These are phyloP conservation scores for Melanerpes formicivorus DNA, from an alignment of 2,113 vertebrate genomes.

Conservation along the genomic window DNA sequence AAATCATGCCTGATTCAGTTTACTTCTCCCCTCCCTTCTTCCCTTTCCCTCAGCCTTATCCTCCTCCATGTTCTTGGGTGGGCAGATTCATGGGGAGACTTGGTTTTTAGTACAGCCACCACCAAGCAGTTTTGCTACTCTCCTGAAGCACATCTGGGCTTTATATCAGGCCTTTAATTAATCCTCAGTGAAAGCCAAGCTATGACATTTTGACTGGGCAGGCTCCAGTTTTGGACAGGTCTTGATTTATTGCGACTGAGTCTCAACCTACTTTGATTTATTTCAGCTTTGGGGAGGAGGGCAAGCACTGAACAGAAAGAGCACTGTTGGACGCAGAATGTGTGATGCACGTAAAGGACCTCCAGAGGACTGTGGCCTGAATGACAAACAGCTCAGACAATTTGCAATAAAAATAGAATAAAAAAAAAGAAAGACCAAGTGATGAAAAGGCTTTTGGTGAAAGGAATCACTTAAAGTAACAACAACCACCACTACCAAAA, in stretches of 20 bases:
- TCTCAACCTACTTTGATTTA: conserved; percentile 98
- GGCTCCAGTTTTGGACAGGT: conserved; percentile 96
- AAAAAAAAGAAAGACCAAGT: conserved; percentile 23
- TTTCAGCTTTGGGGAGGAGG: conserved; percentile 88
- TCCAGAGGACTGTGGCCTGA: conserved; percentile 72
- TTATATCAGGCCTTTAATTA: conserved; percentile 99
- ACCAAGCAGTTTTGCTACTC: conserved; percentile 81
- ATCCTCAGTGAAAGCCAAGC: conserved; percentile 99
- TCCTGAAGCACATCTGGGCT: conserved; percentile 98
- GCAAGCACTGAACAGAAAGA: conserved; percentile 83
- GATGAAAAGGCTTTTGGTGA: conserved; percentile 30
- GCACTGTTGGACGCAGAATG: conserved; percentile 81
- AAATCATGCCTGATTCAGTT: conserved; percentile 61
- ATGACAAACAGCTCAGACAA: conserved; percentile 72
- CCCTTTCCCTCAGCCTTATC: conserved; percentile 65
- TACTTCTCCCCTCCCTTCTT: conserved; percentile 37
- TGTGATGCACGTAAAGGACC: conserved; percentile 75
- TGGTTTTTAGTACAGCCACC: conserved; percentile 77
- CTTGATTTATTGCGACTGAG: conserved; percentile 98
- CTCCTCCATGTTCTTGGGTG: conserved; percentile 83
- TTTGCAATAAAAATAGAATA: conserved; percentile 57
- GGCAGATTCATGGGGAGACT: conserved; percentile 80
- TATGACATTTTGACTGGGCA: conserved; percentile 98
- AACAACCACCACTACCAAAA: background rate
- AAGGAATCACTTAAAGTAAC: conserved; percentile 43